phyloP scores from a whole-genome alignment of 2,797 vertebrate species.

The Sandelia bainsii region DNA sequence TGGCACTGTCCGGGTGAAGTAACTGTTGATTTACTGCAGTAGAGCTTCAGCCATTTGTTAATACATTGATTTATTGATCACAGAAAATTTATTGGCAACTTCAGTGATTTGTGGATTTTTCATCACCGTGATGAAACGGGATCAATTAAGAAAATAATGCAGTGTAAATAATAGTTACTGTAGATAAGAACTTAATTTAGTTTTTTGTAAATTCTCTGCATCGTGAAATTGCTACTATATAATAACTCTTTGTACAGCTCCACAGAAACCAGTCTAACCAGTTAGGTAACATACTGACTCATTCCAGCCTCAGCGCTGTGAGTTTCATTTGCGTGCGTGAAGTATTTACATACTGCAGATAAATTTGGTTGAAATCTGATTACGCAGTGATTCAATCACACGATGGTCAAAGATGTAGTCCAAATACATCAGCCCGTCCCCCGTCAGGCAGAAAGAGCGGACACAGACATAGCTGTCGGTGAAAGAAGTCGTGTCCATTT shows the following conservation, averaged over 20 bases:
- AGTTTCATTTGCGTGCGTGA: neutral
- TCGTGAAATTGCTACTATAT: neutral
- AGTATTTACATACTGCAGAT: neutral
- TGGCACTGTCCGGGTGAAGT: too few species aligned
- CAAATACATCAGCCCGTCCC: neutral
- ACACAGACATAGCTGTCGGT: neutral
- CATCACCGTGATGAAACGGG: neutral
- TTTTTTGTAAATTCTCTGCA: neutral
- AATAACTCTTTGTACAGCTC: neutral
- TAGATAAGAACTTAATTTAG: neutral
- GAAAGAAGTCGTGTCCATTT: neutral
- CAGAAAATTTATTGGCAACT: neutral
- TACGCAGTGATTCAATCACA: conserved; percentile 19
- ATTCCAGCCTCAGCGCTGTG: neutral
- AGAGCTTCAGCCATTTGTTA: neutral
- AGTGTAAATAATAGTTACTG: neutral
- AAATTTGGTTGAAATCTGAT: conserved; percentile 11
- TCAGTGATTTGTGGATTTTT: too few species aligned
- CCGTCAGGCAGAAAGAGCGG: neutral
- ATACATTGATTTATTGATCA: neutral
- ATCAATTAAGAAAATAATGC: neutral
- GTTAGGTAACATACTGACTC: conserved; percentile 10
- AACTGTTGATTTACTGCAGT: neutral
- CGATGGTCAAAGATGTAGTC: neutral
- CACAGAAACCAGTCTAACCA: conserved; percentile 49